These are phyloP conservation scores for Microdon myrmicae DNA, from an alignment of 2,888 invertebrate genomes.

Conservation along the genomic window DNA sequence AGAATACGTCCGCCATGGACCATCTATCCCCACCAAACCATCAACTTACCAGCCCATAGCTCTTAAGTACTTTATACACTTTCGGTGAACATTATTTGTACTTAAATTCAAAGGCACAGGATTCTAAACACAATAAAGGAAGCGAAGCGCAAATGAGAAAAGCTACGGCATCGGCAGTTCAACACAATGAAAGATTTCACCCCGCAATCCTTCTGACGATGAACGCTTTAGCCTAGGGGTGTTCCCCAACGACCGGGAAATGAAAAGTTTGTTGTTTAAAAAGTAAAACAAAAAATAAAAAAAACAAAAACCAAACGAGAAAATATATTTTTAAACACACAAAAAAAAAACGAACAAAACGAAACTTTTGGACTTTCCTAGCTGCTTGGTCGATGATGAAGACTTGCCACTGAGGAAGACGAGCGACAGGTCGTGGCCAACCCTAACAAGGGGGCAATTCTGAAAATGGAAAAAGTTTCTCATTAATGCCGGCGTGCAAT, in stretches of 20 bases:
- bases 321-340: constrained; percentile 1
- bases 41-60: constrained; percentile 25
- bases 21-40: background rate
- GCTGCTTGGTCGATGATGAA: background rate
- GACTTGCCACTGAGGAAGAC: constrained; percentile 3
- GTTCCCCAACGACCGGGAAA: background rate
- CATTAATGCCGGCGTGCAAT: constrained; percentile 42
- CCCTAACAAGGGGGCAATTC: constrained; percentile 24
- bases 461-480: constrained; percentile 45
- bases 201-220: background rate
- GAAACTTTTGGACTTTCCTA: constrained; percentile 25
- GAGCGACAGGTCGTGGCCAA: background rate
- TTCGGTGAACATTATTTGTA: constrained; percentile 25
- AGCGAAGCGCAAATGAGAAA: constrained; percentile 15
- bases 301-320: constrained; percentile 13
- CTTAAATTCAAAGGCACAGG: constrained; percentile 26
- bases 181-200: constrained; percentile 20
- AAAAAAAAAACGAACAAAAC: constrained; percentile 21
- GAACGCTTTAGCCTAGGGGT: no score
- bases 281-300: constrained; percentile 15
- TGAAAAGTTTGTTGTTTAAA: constrained; percentile 1
- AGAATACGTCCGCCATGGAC: background rate
- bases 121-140: constrained; percentile 28
- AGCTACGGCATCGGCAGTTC: constrained; percentile 9
- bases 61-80: no score